Evolutionary conservation across 2,888 invertebrate genomes (phyloP), one percentile per base, ranked within the genome.

Genomic region (Caradrina kadenii): DNA sequence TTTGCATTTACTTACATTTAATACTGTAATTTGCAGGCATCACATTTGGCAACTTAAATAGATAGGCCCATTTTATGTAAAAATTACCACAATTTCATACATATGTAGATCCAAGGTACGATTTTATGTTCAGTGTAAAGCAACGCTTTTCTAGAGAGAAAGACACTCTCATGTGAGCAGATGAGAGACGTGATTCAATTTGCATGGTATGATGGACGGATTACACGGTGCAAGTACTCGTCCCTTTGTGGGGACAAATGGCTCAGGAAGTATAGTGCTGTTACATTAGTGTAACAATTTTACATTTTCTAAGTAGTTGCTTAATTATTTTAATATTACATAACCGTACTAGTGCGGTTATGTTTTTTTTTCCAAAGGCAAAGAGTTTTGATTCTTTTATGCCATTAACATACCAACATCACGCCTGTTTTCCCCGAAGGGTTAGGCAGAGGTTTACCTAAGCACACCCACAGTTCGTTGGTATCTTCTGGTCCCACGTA

Each of bases 181-280:
- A 94, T 93, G 94, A 92, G 89, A 91, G 92, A 92, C 94, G 94
- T 94, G 94, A 93, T 94, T 94, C 93, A 94, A 95, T 95, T 94
- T 95, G 91, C 93, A 93, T 94, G 90, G 85, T 88, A 88, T 92
- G 93, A 93, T 92, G 92, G 93, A 93, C 91, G 93, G 92, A 94
- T 94, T 93, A 94, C 91, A 85, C 85, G 87, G 82, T 82, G 84
- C 83, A 87, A 87, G 85, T 80, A 84, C 83, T 86, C 86, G 87
- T 86, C 86, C 85, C 83, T 87, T 89, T 86, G 84, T 85, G 79
- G 78, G 70, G 81, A 82, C 85, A 87, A 86, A 87, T 85, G 79
- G 83, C 82, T 69, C 73, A 69, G 80, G 79, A 83, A 83, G 84
- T 81, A 76, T 80, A 85, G 84, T 84, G 81, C 79, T 81, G 70